phyloP scores from a whole-genome alignment of 2,113 vertebrate genomes.

The Stegostoma tigrinum region DNA sequence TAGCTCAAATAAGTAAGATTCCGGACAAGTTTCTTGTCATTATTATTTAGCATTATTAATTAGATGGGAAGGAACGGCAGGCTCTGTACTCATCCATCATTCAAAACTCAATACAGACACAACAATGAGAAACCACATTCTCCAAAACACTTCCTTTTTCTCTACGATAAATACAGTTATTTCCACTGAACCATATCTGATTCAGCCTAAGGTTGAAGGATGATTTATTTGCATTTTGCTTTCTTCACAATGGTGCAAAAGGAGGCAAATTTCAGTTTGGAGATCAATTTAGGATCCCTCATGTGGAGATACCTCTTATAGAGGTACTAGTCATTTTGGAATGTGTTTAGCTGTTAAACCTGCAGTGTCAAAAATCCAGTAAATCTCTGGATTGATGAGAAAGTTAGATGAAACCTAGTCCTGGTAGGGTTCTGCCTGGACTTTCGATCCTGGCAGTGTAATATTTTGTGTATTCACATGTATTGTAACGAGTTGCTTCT shows the following conservation, averaged over 20 bases:
- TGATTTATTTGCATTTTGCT: neutral
- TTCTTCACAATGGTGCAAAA: neutral
- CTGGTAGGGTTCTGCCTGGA: neutral
- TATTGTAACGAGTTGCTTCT: neutral
- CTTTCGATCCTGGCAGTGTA: neutral
- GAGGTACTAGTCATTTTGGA: neutral
- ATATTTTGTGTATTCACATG: neutral
- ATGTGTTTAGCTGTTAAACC: neutral
- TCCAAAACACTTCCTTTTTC: neutral
- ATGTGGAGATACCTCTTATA: too few relatives aligned
- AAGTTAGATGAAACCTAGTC: neutral
- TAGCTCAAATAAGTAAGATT: conserved; percentile 46
- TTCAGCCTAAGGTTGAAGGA: neutral
- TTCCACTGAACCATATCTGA: neutral
- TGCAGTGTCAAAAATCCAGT: neutral
- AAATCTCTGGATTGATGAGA: neutral
- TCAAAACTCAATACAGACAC: conserved; percentile 38
- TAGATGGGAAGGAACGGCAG: conserved; percentile 35
- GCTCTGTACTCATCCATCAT: conserved; percentile 21
- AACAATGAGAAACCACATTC: conserved; percentile 7
- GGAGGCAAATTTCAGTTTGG: neutral
- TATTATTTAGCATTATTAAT: conserved; percentile 44
- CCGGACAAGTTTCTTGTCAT: conserved; percentile 41
- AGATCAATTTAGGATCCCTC: neutral
- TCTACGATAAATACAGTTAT: neutral